A percentile compares a stretch with the other conserved stretches of the same genome.
Evolutionary conservation across 2,113 vertebrate species (phyloP).

Genomic region (Tapirus terrestris): DNA sequence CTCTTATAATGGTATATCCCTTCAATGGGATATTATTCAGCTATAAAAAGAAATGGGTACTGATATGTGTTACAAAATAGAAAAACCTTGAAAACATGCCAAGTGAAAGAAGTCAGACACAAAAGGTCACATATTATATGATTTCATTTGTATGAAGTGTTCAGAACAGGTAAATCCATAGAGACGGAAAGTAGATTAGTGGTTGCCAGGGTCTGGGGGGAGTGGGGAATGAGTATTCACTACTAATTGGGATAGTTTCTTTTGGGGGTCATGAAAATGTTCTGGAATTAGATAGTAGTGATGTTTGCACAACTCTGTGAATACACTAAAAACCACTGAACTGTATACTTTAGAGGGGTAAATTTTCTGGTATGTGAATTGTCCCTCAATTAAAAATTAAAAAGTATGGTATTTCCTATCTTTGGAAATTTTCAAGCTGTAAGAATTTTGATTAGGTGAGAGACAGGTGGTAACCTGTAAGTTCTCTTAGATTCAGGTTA

Average conservation of each 20-base stretch:
- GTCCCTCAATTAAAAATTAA: neutral
- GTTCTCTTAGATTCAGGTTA: neutral
- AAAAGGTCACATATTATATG: neutral
- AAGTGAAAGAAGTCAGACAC: neutral
- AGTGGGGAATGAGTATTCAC: neutral
- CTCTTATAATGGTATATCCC: neutral
- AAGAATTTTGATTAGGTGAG: neutral
- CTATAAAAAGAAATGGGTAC: neutral
- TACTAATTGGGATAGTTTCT: neutral
- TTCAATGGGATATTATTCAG: neutral
- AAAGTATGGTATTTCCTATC: neutral
- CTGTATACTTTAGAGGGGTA: neutral
- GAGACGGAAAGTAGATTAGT: neutral
- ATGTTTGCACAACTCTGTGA: neutral
- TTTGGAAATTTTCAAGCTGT: constrained; percentile 6
- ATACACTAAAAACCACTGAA: neutral
- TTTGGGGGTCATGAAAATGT: neutral
- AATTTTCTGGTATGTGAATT: neutral
- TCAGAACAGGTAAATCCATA: neutral
- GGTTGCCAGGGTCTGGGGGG: neutral
- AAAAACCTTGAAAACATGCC: neutral
- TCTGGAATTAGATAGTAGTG: neutral
- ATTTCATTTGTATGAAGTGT: neutral
- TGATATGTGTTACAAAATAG: neutral
- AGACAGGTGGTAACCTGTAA: neutral